phyloP scores from a whole-genome alignment of 2,113 vertebrate genomes.

The Melanostigma gelatinosum region DNA sequence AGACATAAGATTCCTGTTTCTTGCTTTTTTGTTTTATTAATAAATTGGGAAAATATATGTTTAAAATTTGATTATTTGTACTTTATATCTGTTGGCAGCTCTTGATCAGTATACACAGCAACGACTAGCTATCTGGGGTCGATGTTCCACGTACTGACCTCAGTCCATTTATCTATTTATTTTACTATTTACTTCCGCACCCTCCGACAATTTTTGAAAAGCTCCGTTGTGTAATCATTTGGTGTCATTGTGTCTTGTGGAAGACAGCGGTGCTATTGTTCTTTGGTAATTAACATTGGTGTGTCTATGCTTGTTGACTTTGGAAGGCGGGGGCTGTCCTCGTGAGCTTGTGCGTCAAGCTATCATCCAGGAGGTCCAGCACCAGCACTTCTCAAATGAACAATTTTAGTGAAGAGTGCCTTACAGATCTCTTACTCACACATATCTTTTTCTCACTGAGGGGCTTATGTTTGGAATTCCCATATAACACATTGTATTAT shows the following conservation, averaged over 20 bases:
- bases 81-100: neutral
- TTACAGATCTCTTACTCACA: slow-evolving; percentile 7
- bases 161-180: slow-evolving; percentile 32
- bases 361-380: slow-evolving; percentile 61
- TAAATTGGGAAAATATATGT: neutral
- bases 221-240: slow-evolving; percentile 61
- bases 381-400: slow-evolving; percentile 65
- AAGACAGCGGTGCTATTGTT: slow-evolving; percentile 69
- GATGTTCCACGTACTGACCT: slow-evolving; percentile 25
- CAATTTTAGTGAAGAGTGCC: slow-evolving; percentile 44
- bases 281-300: slow-evolving; percentile 58
- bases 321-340: slow-evolving; percentile 61
- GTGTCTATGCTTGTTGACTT: slow-evolving; percentile 73
- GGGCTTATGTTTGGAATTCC: neutral
- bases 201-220: slow-evolving; percentile 49
- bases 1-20: neutral
- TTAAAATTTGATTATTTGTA: neutral
- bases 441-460: neutral
- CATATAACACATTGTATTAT: neutral
- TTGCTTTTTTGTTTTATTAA: neutral
- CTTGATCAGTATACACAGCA: neutral
- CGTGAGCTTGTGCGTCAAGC: slow-evolving; percentile 76
- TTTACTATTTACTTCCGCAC: slow-evolving; percentile 33
- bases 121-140: neutral
- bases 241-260: slow-evolving; percentile 53